phyloP scores from a whole-genome alignment of 2,888 invertebrate species.

The Syritta pipiens region DNA sequence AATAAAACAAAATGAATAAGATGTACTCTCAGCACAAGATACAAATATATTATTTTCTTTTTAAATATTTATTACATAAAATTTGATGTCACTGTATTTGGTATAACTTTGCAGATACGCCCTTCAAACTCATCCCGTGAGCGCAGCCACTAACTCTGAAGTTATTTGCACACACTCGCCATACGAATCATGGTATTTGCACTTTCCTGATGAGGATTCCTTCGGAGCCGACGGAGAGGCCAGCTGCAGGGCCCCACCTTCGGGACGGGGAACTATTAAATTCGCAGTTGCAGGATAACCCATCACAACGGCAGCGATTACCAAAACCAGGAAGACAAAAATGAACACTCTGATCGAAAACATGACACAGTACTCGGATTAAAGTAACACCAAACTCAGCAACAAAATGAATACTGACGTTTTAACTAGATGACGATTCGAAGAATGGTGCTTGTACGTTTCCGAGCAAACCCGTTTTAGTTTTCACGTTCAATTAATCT shows the following conservation, averaged over 20 bases:
- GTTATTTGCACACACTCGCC: slow-evolving; percentile 65
- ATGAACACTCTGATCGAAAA: slow-evolving; percentile 24
- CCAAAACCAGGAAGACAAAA: slow-evolving; percentile 19
- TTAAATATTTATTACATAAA: no score
- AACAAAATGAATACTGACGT: slow-evolving; percentile 57
- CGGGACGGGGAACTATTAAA: slow-evolving; percentile 38
- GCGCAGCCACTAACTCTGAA: slow-evolving; percentile 46
- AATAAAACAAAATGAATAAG: no score
- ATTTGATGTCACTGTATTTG: no score
- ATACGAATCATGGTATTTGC: slow-evolving; percentile 59
- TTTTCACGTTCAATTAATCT: slow-evolving; percentile 50
- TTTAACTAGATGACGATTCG: slow-evolving; percentile 42
- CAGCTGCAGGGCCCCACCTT: slow-evolving; percentile 31
- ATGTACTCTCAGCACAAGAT: no score
- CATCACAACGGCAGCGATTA: neutral
- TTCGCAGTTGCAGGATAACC: slow-evolving; percentile 44
- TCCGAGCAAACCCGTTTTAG: slow-evolving; percentile 57
- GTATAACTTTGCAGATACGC: no score
- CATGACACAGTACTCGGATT: slow-evolving; percentile 41
- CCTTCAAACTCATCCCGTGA: slow-evolving; percentile 45
- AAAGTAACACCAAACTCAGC: slow-evolving; percentile 43
- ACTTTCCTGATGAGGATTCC: slow-evolving; percentile 47
- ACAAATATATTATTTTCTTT: no score
- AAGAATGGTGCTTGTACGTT: slow-evolving; percentile 45
- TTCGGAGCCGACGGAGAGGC: slow-evolving; percentile 40